Conservation (phyloP, 2,113 vertebrate genomes). For the Megalops atlanticus region DNA sequence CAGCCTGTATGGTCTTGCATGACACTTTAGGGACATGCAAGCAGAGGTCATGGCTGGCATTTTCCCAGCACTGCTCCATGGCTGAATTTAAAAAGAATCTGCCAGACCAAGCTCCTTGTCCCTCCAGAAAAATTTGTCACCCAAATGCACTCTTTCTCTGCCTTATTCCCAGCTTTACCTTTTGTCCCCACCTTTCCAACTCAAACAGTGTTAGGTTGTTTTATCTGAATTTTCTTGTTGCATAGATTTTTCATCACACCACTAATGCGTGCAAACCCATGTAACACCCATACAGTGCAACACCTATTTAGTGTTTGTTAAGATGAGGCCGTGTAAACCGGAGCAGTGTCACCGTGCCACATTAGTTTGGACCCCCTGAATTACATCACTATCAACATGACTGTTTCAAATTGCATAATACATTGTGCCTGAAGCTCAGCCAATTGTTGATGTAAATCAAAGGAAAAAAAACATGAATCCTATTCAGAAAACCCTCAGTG, state of each 20-base stretch:
- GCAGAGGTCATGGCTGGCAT: not conserved
- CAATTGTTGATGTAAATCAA: not conserved
- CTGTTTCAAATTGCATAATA: not conserved
- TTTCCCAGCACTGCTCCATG: conserved; percentile 9
- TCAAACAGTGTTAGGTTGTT: not conserved
- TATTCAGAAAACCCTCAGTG: not conserved
- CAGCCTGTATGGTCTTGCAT: not conserved
- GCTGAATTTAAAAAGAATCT: not conserved
- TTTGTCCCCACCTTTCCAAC: not conserved
- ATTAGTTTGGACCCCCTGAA: too few relatives aligned
- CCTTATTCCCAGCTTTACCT: conserved; percentile 1
- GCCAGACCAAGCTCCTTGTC: not conserved
- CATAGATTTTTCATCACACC: not conserved
- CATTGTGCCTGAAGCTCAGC: not conserved
- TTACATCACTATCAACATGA: not conserved
- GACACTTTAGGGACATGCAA: not conserved
- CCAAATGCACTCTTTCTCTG: conserved; percentile 27
- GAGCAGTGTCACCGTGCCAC: not conserved
- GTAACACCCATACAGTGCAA: not conserved
- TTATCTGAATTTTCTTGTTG: not conserved
- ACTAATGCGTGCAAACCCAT: not conserved
- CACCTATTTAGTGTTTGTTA: not conserved
- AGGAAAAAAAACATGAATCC: not conserved
- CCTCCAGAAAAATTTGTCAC: conserved; percentile 14
- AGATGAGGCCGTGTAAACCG: not conserved